Base-by-base conservation (phyloP, 2,888 invertebrate genomes). In the Strigamia crassipes region DNA sequence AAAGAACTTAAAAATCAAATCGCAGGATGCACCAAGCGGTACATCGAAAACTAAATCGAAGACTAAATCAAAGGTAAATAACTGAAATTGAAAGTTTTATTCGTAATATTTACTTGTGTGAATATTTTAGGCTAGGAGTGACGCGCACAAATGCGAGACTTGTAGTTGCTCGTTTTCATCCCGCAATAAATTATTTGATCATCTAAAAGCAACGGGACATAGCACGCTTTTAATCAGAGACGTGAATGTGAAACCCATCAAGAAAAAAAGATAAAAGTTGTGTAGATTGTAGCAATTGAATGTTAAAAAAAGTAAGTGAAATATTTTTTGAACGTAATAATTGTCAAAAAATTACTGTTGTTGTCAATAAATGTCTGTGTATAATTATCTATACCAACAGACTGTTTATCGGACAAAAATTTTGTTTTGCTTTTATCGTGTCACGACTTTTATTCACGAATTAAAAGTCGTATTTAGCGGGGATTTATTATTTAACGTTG, bases 111-210 rank as follows among this genome's bases (percentile, higher is more conserved):
- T 31, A 78, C 18, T n/a, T 13, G 6, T 12, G 41, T 78, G 34
- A 31, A 31, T 27, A 31, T 80, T 80, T 56, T n/a, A 80, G 80
- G 80, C 13, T 15, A 46, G 13, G 21, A 18, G 15, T 31, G 80
- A 46, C 9, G 61, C 27, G 13, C 13, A 31, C 18, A 81, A 61
- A 21, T 81, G 81, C 27, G 27, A 31, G 31, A 81, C 81, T 0
- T 81, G 81, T 15, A 34, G 12, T 13, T 5, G 31, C 13, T 5
- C n/a, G 0, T 81, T 81, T 66, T 34, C 41, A 34, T 81, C 81
- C 9, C 56, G 81, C 10, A 81, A 81, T 21, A 81, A 81, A 66
- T 66, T 81, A 27, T 81, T 81, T 23, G 81, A 81, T 42, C 81
- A 81, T 38, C 18, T 81, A 66, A 31, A 66, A n/a, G 15, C 31